Conservation (phyloP, 2,888 invertebrate genomes). For the Resseliella maxima region DNA sequence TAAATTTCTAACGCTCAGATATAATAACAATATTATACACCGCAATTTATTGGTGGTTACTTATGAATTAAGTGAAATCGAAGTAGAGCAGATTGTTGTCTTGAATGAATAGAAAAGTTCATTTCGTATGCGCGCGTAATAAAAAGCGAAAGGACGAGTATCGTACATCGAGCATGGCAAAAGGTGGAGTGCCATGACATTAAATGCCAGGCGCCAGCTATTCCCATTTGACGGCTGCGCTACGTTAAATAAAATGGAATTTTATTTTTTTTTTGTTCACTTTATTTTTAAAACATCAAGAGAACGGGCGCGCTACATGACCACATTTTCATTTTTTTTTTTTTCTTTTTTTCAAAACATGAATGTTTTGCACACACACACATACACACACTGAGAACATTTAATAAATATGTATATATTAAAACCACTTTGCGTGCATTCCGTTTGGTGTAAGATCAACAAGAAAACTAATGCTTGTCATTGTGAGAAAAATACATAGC, state of each 20-base stretch:
- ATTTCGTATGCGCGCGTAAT: background rate
- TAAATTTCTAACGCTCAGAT: too few relatives aligned
- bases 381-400: too few relatives aligned
- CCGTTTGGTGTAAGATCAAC: too few relatives aligned
- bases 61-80: background rate
- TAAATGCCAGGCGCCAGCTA: constrained; percentile 9
- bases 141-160: background rate
- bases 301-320: too few relatives aligned
- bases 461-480: background rate
- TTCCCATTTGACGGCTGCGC: background rate
- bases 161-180: background rate
- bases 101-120: background rate
- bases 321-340: too few relatives aligned
- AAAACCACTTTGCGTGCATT: background rate
- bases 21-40: too few relatives aligned
- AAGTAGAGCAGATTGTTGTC: background rate
- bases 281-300: constrained; percentile 9
- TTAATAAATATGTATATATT: background rate
- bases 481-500: background rate
- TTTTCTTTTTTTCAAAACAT: too few relatives aligned
- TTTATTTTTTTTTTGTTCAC: too few relatives aligned
- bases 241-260: background rate
- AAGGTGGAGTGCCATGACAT: background rate
- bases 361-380: too few relatives aligned
- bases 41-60: background rate